Evolutionary conservation across 2,888 invertebrate species (phyloP), one percentile per base, ranked within the genome.

Genomic region (Macrostomum cliftonense): DNA sequence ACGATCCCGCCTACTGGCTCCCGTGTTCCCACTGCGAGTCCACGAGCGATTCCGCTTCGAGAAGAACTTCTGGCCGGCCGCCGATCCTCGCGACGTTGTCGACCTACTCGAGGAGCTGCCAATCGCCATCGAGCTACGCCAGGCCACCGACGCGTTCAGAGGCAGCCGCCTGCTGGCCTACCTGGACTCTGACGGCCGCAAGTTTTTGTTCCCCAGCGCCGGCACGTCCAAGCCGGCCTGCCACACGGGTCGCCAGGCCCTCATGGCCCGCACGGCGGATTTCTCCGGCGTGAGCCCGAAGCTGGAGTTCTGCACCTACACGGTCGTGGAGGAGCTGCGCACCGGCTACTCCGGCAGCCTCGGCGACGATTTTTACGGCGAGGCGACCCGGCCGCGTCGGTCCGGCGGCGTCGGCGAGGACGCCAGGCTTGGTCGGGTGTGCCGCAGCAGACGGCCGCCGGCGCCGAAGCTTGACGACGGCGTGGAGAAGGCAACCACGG

Each of bases 11-110:
- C 70, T 76, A 49, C 67, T 78, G 39, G 73, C 76, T 1, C 81
- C 83, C 0, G 64, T 74, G 43, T 83, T 83, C 65, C 84, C 84
- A 0, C 69, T 83, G 9, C 61, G 76, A 43, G 78, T 77, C 63
- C 76, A 78, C 65, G 80, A 83, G 63, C 77, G 77, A 56, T 81
- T 82, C 63, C 74, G 76, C 55, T 82, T 82, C 63, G 73, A 75
- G 58, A 77, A 78, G 63, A 61, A 60, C 43, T 63, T 56, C 54
- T 64, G 64, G 53, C 59, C 63, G 46, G 64, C 65, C 13, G 53
- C 61, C 47, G 64, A 65, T 42, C 65, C 65, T 14, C 53, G 59
- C 45, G 61, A 65, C 49, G 62, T 67, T 11, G 58, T 62, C 19
- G 61, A 63, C 28, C 57, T 58, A 21, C 53, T 67, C 13, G 63